Conservation (phyloP, 2,797 vertebrate genomes). For the Cryptoblepharus egeriae region DNA sequence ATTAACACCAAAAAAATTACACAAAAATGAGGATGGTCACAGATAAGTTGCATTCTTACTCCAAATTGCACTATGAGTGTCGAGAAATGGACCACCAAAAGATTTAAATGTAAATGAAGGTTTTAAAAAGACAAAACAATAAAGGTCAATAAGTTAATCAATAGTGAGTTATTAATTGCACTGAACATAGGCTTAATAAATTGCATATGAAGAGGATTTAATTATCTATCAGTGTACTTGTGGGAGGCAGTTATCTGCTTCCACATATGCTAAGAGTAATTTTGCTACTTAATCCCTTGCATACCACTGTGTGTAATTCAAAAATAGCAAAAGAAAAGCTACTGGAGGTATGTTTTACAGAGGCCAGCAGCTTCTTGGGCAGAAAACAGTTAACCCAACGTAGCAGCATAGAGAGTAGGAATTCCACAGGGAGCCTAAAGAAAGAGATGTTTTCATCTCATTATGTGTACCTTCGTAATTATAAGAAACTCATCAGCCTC, state of each 20-base stretch:
- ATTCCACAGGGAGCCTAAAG: slow-evolving; percentile 73
- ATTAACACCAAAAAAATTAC: too few species aligned
- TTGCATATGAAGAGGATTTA: slow-evolving; percentile 48
- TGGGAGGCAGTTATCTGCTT: slow-evolving; percentile 57
- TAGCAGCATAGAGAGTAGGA: slow-evolving; percentile 70
- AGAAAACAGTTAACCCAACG: slow-evolving; percentile 76
- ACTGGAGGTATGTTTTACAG: slow-evolving; percentile 64
- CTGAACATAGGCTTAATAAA: slow-evolving; percentile 58
- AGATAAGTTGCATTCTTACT: not conserved
- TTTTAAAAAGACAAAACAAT: not conserved
- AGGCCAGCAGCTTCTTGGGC: slow-evolving; percentile 61
- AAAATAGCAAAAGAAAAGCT: slow-evolving; percentile 23
- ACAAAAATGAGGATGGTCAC: too few species aligned
- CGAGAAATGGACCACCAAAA: slow-evolving; percentile 33
- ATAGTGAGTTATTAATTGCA: slow-evolving; percentile 61
- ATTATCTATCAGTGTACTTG: slow-evolving; percentile 48
- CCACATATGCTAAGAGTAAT: slow-evolving; percentile 57
- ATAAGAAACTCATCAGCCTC: slow-evolving; percentile 82
- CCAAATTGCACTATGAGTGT: not conserved
- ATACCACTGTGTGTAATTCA: slow-evolving; percentile 36
- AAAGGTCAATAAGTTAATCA: slow-evolving; percentile 56
- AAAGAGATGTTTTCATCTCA: slow-evolving; percentile 83
- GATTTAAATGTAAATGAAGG: slow-evolving; percentile 7
- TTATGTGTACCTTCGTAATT: slow-evolving; percentile 84
- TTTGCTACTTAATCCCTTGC: slow-evolving; percentile 55